Base-by-base conservation (phyloP, 2,888 invertebrate species). In the Tetheella fluctuosa region DNA sequence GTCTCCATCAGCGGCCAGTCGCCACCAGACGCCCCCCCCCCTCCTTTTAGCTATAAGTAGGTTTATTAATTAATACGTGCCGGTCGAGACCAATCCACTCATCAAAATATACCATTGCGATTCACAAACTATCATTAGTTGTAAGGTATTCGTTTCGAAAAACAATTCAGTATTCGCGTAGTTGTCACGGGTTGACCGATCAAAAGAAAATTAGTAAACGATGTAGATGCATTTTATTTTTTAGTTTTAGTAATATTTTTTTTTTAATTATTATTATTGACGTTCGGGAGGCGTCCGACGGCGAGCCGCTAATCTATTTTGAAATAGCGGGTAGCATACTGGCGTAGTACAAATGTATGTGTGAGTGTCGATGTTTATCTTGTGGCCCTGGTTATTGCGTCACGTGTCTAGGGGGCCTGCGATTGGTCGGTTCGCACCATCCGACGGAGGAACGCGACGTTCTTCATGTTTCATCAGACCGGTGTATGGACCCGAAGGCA, bases 341-440 rank as follows among this genome's bases (percentile, higher is more conserved):
- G 90, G 85, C 88, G 88, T 89, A 91, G 91, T 91, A 90, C 91
- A 91, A 91, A 91, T 88, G 87, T 83, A 72, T 80, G 88, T 84
- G 84, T 88, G 89, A 76, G 70, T 84, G 83, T 80, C 70, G 71
- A 69, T 76, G 71, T 69, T 68, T 65, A 71, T 58, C 65, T 67
- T 70, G 76, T 74, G 74, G 69, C 70, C 68, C 71, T 69, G 73
- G 72, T 68, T 72, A 68, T 69, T 61, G 70, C 70, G 73, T 76
- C 76, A 68, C n/a, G n/a, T 71, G 67, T 70, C 61, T 62, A 60
- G 59, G 52, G 52, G 63, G n/a, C n/a, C n/a, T 8, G 34, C 34
- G 34, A 34, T 34, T 66, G 64, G 65, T 70, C 65, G 64, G 59
- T 64, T 2, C 15, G 15, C 37, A 37, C 15, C 37, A 55, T 54